Percentiles rank a stretch among this genome's conserved stretches.
phyloP scores from a whole-genome alignment of 1,140 invertebrate genomes.

The Saccostrea glomerata region DNA sequence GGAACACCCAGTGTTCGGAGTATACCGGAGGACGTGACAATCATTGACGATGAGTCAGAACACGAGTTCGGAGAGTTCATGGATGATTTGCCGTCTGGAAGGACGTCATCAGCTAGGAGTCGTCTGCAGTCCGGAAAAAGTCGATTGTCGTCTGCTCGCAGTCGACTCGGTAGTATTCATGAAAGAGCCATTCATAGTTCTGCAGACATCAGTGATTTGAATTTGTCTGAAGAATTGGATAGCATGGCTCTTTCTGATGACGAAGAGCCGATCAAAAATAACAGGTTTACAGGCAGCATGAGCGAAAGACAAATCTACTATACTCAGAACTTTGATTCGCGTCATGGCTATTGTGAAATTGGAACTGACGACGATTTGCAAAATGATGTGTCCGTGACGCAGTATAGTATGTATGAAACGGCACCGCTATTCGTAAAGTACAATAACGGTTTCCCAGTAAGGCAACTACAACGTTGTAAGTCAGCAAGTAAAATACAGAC shows the following conservation, averaged over 20 bases:
- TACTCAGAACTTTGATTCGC: conserved; percentile 14
- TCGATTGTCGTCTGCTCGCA: conserved; percentile 23
- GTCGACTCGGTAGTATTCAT: not conserved
- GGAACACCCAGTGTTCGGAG: not conserved
- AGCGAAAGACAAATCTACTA: conserved; percentile 27
- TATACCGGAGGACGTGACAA: conserved; percentile 1
- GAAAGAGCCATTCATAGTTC: not conserved
- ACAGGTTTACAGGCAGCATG: not conserved
- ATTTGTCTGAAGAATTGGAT: not conserved
- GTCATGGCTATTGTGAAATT: conserved; percentile 28
- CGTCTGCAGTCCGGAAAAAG: conserved; percentile 14
- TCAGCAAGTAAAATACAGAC: conserved; percentile 50
- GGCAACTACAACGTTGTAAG: conserved; percentile 34
- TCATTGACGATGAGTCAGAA: conserved; percentile 38
- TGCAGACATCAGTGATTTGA: not conserved
- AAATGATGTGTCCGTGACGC: conserved; percentile 8
- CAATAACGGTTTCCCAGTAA: conserved; percentile 24
- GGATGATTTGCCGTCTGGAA: not conserved
- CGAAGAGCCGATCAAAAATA: conserved; percentile 15
- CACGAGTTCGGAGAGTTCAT: not conserved
- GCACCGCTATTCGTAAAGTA: conserved; percentile 11
- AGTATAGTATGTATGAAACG: conserved; percentile 28
- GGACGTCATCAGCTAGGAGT: conserved; percentile 35
- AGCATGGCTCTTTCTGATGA: not conserved
- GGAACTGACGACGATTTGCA: conserved; percentile 20